Percentiles rank a stretch among this genome's conserved stretches.
phyloP scores from a whole-genome alignment of 2,888 invertebrate species.

The Platycheirus rosarum region DNA sequence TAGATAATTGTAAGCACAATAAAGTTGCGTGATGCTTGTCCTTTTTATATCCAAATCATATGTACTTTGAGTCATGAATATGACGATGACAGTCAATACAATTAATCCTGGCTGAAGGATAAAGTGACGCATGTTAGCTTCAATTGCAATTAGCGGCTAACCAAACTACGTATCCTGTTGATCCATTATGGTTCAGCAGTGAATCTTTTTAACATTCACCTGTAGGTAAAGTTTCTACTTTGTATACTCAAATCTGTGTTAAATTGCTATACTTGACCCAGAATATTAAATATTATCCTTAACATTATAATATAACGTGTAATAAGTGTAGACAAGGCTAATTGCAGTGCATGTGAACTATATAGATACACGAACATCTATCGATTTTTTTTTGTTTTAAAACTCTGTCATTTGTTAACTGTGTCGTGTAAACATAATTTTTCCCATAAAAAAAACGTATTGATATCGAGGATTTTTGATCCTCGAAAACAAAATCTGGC shows the following conservation, averaged over 20 bases:
- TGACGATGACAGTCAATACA: background rate
- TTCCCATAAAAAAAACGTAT: no score
- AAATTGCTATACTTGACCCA: slow-evolving; percentile 33
- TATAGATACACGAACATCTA: slow-evolving; percentile 44
- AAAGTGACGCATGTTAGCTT: background rate
- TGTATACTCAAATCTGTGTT: slow-evolving; percentile 11
- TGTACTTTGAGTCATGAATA: background rate
- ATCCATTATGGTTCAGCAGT: background rate
- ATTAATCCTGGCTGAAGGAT: background rate
- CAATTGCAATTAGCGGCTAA: background rate
- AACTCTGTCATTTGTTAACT: slow-evolving; percentile 45
- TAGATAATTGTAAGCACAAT: no score
- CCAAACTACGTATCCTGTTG: background rate
- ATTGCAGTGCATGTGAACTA: slow-evolving; percentile 39
- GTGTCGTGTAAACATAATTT: no score
- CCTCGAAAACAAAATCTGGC: no score
- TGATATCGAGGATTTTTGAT: no score
- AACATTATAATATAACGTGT: background rate
- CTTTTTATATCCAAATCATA: no score
- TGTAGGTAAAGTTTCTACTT: slow-evolving; percentile 8
- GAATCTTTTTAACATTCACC: slow-evolving; percentile 3
- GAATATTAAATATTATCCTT: slow-evolving; percentile 43
- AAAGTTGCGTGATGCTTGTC: background rate
- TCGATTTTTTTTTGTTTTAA: slow-evolving; percentile 37
- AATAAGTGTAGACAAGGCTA: slow-evolving; percentile 40